Evolutionary conservation across 1,140 invertebrate species (phyloP), one percentile per base, ranked within the genome.

Genomic region (Bombus confusus): DNA sequence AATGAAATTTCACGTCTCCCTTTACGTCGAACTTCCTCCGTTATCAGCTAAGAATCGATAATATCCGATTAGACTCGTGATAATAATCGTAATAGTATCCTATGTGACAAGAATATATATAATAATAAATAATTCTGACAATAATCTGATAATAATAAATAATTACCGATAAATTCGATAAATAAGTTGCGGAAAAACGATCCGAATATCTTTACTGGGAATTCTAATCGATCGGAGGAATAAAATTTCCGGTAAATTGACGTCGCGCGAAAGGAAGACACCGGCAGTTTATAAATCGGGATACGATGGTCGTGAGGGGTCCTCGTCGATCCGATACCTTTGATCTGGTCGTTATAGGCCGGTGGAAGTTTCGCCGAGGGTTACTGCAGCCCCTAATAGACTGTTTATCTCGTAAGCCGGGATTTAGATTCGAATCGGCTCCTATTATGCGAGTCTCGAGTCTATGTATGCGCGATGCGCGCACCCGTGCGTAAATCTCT

Each of bases 381-480:
- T 80, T 81, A 47, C n/a, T 85, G 87, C 85, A 83, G 85, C 87
- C 89, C 90, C 92, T 92, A 91, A 93, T 94, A 94, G 93, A 93
- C 93, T 94, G 92, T 94, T 94, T 94, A 93, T 94, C 92, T 93
- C 92, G 83, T 88, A 92, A 93, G 90, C 89, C 84, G 64, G 87
- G 91, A 93, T 94, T 93, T 92, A 92, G 89, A 94, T 88, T 92
- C 87, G 81, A 88, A 92, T 92, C 87, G 83, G 75, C 59, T 71
- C 71, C 82, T 82, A 90, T 89, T 89, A 90, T 90, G 59, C 82
- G 28, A 73, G 43, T 25, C 71, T 47, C 66, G 74, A 71, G 62
- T 78, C 62, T 31, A 34, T 47, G 41, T 80, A 52, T 47, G 43
- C 43, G 41, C 4, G 64, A 71, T 34, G 22, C 80, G 39, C 37